These are phyloP conservation scores for Campoplex nolae DNA, from an alignment of 2,888 invertebrate genomes.

Conservation along the genomic window DNA sequence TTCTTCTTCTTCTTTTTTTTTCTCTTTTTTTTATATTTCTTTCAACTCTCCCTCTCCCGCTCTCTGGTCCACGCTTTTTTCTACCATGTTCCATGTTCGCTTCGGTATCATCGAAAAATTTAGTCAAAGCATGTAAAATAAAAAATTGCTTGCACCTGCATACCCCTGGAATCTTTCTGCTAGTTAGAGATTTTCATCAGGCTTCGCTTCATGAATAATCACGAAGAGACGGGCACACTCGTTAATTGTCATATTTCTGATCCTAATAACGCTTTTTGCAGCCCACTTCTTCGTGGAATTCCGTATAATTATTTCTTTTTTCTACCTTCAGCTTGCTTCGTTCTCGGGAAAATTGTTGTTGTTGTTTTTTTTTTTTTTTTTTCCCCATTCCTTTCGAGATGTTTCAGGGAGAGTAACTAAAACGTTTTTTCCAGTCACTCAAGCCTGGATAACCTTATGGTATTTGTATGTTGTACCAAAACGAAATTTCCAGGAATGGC, in stretches of 20 bases:
- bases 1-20: constrained; percentile 26
- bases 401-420: background rate
- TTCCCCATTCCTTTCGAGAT: background rate
- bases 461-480: background rate
- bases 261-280: constrained; percentile 14
- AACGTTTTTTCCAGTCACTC: background rate
- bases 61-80: background rate
- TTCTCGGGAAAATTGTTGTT: background rate
- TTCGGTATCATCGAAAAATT: constrained; percentile 38
- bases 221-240: constrained; percentile 33
- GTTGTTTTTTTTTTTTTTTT: background rate
- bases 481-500: too few species aligned
- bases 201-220: constrained; percentile 57
- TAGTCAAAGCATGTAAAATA: constrained; percentile 21
- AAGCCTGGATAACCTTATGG: background rate
- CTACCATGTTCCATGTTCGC: background rate
- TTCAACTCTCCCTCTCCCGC: background rate
- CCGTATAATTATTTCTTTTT: background rate
- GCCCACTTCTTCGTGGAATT: constrained; percentile 21
- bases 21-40: background rate
- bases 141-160: constrained; percentile 46
- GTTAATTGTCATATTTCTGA: constrained; percentile 44
- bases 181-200: constrained; percentile 42
- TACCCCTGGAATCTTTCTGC: constrained; percentile 25
- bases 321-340: background rate